phyloP scores from a whole-genome alignment of 2,797 vertebrate species.

The Petrocephalus sullivani region DNA sequence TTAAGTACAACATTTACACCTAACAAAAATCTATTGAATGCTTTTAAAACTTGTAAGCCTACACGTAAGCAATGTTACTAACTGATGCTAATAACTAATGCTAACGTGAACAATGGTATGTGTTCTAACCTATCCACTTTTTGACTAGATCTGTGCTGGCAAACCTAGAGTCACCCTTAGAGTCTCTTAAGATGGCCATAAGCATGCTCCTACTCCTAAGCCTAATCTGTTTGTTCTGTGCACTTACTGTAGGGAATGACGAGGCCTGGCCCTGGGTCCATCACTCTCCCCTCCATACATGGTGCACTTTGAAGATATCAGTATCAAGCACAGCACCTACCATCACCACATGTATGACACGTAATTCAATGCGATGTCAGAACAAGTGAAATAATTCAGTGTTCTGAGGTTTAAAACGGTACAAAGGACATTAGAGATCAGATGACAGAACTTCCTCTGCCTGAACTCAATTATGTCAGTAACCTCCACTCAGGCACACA shows the following conservation, averaged over 20 bases:
- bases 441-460: neutral
- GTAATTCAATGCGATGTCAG: neutral
- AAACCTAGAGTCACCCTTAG: neutral
- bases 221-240: neutral
- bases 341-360: neutral
- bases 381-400: neutral
- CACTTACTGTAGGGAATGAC: neutral
- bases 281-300: neutral
- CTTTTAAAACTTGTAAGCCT: no score
- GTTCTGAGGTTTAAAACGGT: neutral
- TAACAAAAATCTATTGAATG: no score
- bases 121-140: neutral
- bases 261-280: neutral
- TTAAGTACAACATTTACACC: no score
- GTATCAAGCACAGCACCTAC: neutral
- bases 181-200: neutral
- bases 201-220: neutral
- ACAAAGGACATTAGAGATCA: neutral
- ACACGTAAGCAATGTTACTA: neutral
- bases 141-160: neutral
- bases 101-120: neutral
- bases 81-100: neutral
- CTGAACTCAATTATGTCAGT: conserved; percentile 1
- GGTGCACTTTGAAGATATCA: neutral
- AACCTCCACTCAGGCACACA: neutral